These are phyloP conservation scores for Melanaphis sacchari DNA, from an alignment of 1,140 invertebrate genomes.

Conservation along the genomic window DNA sequence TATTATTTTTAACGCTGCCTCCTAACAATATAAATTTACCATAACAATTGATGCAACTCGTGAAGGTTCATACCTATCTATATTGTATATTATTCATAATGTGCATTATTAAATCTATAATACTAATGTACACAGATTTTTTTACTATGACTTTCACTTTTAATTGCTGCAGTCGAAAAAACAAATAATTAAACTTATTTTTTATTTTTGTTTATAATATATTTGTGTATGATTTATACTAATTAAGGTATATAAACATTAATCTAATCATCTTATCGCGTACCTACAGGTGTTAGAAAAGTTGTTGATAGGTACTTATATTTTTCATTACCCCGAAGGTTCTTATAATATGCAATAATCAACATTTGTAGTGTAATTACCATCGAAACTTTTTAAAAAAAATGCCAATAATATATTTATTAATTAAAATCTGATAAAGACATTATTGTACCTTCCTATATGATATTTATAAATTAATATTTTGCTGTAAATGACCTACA, in stretches of 20 bases:
- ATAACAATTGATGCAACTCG: neutral
- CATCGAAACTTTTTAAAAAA: neutral
- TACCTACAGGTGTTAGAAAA: neutral
- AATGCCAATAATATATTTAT: neutral
- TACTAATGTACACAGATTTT: neutral
- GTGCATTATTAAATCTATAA: neutral
- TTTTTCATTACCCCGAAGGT: neutral
- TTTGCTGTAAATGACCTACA: neutral
- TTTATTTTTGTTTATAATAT: neutral
- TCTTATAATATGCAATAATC: neutral
- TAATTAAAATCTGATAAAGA: neutral
- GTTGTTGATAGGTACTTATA: neutral
- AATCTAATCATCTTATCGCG: neutral
- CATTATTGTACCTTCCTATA: neutral
- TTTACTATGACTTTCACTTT: neutral
- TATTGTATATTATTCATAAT: neutral
- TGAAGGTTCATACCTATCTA: neutral
- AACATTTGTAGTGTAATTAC: neutral
- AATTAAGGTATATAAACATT: neutral
- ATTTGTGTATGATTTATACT: neutral
- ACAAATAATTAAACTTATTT: neutral
- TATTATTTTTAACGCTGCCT: neutral
- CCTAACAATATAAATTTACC: slow-evolving; percentile 14
- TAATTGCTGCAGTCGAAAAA: neutral
- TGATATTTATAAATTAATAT: neutral